Conservation (phyloP, 2,797 vertebrate species). For the Emydoidea blandingii region DNA sequence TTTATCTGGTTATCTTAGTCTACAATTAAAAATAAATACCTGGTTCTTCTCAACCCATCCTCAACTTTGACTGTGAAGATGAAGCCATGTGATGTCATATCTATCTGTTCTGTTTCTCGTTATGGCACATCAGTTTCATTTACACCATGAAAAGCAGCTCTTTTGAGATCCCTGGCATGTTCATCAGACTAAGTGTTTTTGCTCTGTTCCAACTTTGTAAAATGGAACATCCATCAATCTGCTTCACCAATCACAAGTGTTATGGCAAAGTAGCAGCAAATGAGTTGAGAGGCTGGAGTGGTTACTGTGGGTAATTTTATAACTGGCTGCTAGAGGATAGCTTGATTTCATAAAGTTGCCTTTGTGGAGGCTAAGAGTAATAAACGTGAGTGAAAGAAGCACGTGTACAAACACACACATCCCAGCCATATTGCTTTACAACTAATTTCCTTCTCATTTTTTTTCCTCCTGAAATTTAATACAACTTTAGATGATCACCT, state of each 20-base stretch:
- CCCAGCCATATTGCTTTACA: neutral
- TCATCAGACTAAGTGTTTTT: neutral
- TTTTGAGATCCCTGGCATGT: neutral
- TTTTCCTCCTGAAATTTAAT: neutral
- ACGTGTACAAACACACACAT: neutral
- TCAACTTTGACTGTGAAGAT: neutral
- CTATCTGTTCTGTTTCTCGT: neutral
- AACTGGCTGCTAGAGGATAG: neutral
- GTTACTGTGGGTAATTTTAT: neutral
- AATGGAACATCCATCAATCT: neutral
- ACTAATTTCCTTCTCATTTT: neutral
- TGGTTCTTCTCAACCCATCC: neutral
- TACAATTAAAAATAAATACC: neutral
- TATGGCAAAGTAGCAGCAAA: neutral
- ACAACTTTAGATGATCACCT: constrained; percentile 54
- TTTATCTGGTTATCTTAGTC: neutral
- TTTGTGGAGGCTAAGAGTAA: neutral
- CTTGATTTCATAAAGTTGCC: neutral
- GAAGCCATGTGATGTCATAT: neutral
- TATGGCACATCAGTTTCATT: neutral
- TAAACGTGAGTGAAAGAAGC: neutral
- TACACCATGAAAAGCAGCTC: neutral
- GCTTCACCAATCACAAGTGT: neutral
- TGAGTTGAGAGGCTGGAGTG: neutral
- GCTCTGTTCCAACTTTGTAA: neutral